Evolutionary conservation across 1,140 invertebrate genomes (phyloP), one percentile per base, ranked within the genome.

Genomic region (Cryptotermes secundus): DNA sequence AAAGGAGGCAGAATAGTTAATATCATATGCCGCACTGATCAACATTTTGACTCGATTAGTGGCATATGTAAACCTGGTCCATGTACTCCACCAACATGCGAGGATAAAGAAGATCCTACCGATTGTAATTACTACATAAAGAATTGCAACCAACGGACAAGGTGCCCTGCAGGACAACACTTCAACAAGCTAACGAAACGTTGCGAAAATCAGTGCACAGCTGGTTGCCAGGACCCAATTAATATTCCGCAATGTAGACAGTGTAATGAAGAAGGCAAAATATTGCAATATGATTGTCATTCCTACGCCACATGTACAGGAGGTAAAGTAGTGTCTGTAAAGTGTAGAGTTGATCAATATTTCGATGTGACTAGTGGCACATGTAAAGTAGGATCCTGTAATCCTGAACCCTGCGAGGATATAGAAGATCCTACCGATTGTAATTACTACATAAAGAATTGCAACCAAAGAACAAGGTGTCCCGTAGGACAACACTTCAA

Each of bases 181-280:
- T 65, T 65, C 59, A 65, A 65, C n/a, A 65, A 31, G 12, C 24
- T 9, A 26, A n/a, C 24, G n/a, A 65, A 65, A 65, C 24, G 7
- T n/a, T 65, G 59, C n/a, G 59, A 65, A 65, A 65, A 65, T 65
- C 59, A 65, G 59, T 65, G 59, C 12, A 65, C 59, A n/a, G 59
- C 59, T 26, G n/a, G n/a, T 12, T 65, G 59, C 12, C n/a, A n/a
- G n/a, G 26, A 65, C n/a, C 59, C 59, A n/a, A n/a, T n/a, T 9
- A 9, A 26, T 9, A 65, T 65, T 31, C 59, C 59, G n/a, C 24
- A 31, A 65, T 65, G 59, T 12, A 26, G n/a, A n/a, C 19, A 31
- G 3, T 65, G 59, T n/a, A 2, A 4, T 9, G 6, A 26, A 12
- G 59, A 65, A 65, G 59, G 59, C 7, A 26, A 65, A 65, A 65